Conservation (phyloP, 2,113 vertebrate species). For the Siniperca chuatsi region DNA sequence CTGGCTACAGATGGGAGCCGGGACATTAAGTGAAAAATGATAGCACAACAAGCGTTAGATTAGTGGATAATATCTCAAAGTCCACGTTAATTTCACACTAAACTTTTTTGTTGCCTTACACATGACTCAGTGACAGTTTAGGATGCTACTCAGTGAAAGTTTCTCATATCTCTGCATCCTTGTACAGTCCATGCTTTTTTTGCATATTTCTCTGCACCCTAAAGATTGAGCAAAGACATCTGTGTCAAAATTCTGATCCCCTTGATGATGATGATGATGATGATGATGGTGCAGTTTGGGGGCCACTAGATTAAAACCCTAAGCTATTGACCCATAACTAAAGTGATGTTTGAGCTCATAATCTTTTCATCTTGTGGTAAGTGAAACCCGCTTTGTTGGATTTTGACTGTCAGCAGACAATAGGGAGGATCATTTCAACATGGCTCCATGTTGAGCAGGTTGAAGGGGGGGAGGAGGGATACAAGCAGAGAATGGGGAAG, state of each 20-base stretch:
- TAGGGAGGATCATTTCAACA: slow-evolving; percentile 58
- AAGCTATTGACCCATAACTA: slow-evolving; percentile 77
- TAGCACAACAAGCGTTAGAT: slow-evolving; percentile 11
- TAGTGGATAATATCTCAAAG: slow-evolving; percentile 32
- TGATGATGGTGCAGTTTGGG: slow-evolving; percentile 53
- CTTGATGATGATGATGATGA: slow-evolving; percentile 14
- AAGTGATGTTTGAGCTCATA: slow-evolving; percentile 76
- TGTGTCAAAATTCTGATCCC: slow-evolving; percentile 35
- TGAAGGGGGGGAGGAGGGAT: not conserved
- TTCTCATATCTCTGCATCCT: slow-evolving; percentile 7
- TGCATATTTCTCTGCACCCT: slow-evolving; percentile 19
- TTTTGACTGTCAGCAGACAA: slow-evolving; percentile 59
- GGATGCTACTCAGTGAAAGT: slow-evolving; percentile 16
- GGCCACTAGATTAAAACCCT: slow-evolving; percentile 60
- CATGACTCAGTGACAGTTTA: slow-evolving; percentile 48
- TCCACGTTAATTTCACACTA: slow-evolving; percentile 50
- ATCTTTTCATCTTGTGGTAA: slow-evolving; percentile 71
- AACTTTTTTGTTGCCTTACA: slow-evolving; percentile 33
- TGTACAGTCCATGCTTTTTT: not conserved
- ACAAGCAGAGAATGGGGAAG: not conserved
- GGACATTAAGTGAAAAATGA: slow-evolving; percentile 27
- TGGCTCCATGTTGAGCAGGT: slow-evolving; percentile 46
- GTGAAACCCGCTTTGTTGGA: slow-evolving; percentile 75
- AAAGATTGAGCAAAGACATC: slow-evolving; percentile 61
- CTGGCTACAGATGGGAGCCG: slow-evolving; percentile 51